Evolutionary conservation across 2,113 vertebrate genomes (phyloP).

Genomic region (Neodontobutis hainanensis): DNA sequence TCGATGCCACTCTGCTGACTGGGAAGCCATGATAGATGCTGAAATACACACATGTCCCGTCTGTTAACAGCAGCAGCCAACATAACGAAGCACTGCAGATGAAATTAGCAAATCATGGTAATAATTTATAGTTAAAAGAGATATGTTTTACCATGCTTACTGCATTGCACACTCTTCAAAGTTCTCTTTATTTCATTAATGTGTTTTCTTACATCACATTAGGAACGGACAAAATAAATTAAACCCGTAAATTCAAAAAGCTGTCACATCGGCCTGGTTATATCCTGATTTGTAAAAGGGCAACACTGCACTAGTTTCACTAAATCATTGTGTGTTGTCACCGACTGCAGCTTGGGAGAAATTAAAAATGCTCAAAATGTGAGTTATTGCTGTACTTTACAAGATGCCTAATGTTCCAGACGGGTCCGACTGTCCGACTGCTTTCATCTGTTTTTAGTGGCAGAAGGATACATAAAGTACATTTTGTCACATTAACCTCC

Average conservation of each 20-base stretch:
- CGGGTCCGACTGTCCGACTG: no score
- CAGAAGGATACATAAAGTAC: no score
- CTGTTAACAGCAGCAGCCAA: conserved; percentile 55
- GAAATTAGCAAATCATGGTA: background rate
- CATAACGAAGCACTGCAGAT: no score
- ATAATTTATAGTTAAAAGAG: background rate
- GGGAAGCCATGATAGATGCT: conserved; percentile 65
- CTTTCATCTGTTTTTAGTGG: no score
- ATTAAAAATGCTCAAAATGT: no score
- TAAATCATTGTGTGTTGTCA: no score
- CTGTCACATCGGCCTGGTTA: conserved; percentile 31
- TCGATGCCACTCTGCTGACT: conserved; percentile 47
- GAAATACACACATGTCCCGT: conserved; percentile 45
- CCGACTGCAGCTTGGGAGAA: no score
- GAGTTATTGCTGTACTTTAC: no score
- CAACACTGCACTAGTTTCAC: background rate
- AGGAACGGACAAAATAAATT: conserved; percentile 18
- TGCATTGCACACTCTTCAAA: background rate
- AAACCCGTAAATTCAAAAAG: conserved; percentile 40
- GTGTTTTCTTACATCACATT: conserved; percentile 33
- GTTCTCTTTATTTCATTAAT: background rate
- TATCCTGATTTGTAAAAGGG: conserved; percentile 53
- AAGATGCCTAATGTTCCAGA: background rate
- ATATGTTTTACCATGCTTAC: background rate
- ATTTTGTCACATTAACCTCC: no score